Evolutionary conservation across 37 sponge, comb jelly and placozoan genomes (phyloP).

Genomic region (Bolinopsis microptera): DNA sequence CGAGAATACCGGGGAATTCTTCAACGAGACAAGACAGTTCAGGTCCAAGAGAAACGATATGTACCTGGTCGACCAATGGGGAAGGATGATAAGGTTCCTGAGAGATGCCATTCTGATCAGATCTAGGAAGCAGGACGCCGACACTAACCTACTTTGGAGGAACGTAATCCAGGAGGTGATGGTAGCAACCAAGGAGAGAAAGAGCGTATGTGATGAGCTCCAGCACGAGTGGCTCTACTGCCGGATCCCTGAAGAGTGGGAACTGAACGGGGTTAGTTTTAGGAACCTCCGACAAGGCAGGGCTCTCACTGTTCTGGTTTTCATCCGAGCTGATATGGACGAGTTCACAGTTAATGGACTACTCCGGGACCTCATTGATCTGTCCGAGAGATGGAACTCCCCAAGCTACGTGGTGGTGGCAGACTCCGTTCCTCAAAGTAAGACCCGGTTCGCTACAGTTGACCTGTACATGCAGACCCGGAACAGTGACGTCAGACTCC

Average conservation of each 20-base stretch:
- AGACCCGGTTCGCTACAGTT: slow-evolving; percentile 39
- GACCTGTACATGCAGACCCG: slow-evolving; percentile 60
- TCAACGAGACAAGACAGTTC: background rate
- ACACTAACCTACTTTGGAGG: slow-evolving; percentile 8
- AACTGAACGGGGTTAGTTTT: slow-evolving; percentile 22
- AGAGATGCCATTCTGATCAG: slow-evolving; percentile 23
- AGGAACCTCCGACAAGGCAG: slow-evolving; percentile 27
- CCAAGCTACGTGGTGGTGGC: slow-evolving; percentile 59
- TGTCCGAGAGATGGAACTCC: slow-evolving; percentile 11
- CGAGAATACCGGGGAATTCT: background rate
- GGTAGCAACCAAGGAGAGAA: background rate
- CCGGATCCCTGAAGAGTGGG: slow-evolving; percentile 13
- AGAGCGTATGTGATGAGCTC: slow-evolving; percentile 58
- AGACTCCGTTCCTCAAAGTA: slow-evolving; percentile 14
- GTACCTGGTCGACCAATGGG: slow-evolving; percentile 61
- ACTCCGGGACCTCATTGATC: slow-evolving; percentile 1
- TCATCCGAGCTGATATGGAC: slow-evolving; percentile 51
- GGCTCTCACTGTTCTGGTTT: slow-evolving; percentile 27
- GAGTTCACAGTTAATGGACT: slow-evolving; percentile 12
- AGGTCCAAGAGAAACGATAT: slow-evolving; percentile 44
- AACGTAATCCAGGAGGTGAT: slow-evolving; percentile 6
- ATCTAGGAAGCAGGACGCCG: slow-evolving; percentile 7
- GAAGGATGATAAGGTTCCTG: slow-evolving; percentile 53
- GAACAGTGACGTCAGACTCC: background rate
- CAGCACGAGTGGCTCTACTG: slow-evolving; percentile 28